These are phyloP conservation scores for Galerucella calmariensis DNA, from an alignment of 2,888 invertebrate species.

Conservation along the genomic window DNA sequence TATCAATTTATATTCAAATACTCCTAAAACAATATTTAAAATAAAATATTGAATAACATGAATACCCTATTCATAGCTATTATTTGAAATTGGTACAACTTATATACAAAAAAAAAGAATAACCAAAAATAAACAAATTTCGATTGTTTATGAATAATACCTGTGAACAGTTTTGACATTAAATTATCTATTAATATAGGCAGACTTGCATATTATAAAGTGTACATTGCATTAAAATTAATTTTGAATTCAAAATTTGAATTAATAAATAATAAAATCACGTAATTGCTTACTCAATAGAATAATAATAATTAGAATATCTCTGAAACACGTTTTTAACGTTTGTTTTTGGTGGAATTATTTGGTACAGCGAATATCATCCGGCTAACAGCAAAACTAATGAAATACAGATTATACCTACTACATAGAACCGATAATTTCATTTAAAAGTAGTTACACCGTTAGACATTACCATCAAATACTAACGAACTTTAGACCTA, in stretches of 20 bases:
- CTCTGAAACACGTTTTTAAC: not conserved
- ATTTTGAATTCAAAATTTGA: not conserved
- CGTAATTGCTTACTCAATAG: not conserved
- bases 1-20: no score
- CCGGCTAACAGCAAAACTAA: not conserved
- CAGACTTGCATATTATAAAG: not conserved
- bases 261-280: not conserved
- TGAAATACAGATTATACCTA: not conserved
- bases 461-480: not conserved
- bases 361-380: not conserved
- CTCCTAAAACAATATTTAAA: no score
- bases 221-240: conserved; percentile 14
- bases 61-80: no score
- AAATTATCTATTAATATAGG: not conserved
- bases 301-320: not conserved
- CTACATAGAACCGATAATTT: not conserved
- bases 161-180: not conserved
- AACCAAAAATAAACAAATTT: no score
- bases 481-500: not conserved
- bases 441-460: not conserved
- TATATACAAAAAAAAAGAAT: no score
- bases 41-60: no score
- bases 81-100: no score
- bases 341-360: conserved; percentile 3
- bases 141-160: no score